These are phyloP conservation scores for Acanthosepion pharaonis DNA, from an alignment of 2,888 invertebrate genomes.

Conservation along the genomic window DNA sequence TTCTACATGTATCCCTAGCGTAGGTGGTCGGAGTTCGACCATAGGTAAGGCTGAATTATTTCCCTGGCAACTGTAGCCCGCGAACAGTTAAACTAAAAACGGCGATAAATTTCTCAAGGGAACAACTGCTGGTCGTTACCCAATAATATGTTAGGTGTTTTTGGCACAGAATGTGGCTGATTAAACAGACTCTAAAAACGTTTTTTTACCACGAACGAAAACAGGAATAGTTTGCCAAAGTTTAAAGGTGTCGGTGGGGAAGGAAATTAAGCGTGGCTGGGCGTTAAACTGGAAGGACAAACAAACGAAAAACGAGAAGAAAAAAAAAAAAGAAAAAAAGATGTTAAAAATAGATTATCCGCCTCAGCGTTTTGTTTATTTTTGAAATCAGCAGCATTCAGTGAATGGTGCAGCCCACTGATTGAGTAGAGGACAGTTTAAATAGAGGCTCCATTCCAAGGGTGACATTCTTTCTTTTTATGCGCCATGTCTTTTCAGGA, in stretches of 20 bases:
- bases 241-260: background rate
- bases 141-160: background rate
- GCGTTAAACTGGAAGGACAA: background rate
- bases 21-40: too few relatives aligned
- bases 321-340: background rate
- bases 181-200: background rate
- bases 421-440: background rate
- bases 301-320: background rate
- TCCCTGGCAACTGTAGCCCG: too few relatives aligned
- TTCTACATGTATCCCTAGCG: too few relatives aligned
- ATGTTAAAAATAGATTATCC: background rate
- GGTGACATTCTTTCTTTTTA: too few relatives aligned
- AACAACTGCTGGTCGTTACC: background rate
- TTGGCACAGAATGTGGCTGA: background rate
- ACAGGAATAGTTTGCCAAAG: background rate
- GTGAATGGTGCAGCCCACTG: background rate
- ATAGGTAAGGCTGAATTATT: too few relatives aligned
- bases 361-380: background rate
- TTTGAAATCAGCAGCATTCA: background rate
- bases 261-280: too few relatives aligned
- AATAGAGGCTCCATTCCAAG: background rate
- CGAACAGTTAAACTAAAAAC: too few relatives aligned
- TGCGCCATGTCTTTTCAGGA: too few relatives aligned
- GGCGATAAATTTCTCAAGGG: background rate
- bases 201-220: background rate